phyloP scores from a whole-genome alignment of 2,797 vertebrate species.

The Enteromius afrohamiltoni region DNA sequence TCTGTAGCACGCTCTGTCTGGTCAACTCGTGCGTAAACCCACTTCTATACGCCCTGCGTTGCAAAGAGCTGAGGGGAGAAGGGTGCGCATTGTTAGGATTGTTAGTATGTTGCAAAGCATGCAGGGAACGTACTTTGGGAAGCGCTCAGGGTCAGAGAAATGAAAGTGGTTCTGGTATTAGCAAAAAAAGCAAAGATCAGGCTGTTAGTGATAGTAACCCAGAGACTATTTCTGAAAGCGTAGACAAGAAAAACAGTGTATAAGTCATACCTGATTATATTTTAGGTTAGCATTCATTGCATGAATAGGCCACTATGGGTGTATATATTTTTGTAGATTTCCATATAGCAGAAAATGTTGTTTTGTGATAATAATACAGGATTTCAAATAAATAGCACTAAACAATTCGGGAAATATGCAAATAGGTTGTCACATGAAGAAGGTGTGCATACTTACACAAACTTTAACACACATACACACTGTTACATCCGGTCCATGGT shows the following conservation, averaged over 20 bases:
- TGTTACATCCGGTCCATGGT: too few relatives aligned
- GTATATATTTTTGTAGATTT: neutral
- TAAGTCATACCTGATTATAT: neutral
- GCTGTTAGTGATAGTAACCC: slow-evolving; percentile 5
- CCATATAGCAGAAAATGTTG: neutral
- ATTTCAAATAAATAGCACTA: neutral
- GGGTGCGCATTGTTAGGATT: slow-evolving; percentile 65
- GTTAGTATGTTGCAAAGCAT: slow-evolving; percentile 47
- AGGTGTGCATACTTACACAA: neutral
- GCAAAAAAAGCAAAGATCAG: neutral
- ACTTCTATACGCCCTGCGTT: slow-evolving; percentile 86
- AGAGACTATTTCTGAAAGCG: slow-evolving; percentile 62
- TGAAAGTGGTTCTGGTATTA: neutral
- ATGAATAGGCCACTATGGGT: neutral
- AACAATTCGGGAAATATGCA: neutral
- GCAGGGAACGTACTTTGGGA: slow-evolving; percentile 11
- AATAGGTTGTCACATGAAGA: neutral
- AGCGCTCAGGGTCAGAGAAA: neutral
- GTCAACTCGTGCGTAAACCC: slow-evolving; percentile 91
- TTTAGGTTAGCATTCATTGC: neutral
- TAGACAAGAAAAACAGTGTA: slow-evolving; percentile 55
- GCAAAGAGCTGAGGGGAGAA: slow-evolving; percentile 81
- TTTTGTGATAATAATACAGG: neutral
- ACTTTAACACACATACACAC: neutral
- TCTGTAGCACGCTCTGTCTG: slow-evolving; percentile 91